Base-by-base conservation (phyloP, 1,140 invertebrate species). In the Drosophila miranda region DNA sequence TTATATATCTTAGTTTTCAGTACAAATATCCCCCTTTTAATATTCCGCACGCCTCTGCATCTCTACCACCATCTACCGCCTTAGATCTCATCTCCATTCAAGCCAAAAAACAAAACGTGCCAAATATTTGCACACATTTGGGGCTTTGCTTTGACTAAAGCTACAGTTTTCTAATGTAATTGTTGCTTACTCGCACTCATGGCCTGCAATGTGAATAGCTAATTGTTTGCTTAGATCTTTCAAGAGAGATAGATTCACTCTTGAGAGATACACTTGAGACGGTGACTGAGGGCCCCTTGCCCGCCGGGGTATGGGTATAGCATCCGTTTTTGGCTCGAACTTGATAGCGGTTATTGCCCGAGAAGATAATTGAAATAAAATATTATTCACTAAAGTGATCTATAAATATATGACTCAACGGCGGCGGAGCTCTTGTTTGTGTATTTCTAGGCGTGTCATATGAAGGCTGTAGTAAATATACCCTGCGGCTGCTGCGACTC, bases 171-270 rank as follows among this genome's bases (percentile, higher is more conserved):
- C 56, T 58, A 59, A 64, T 38, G 59, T 55, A 59, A 61, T 45
- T 58, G 76, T 59, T 78, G 68, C 50, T 59, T 74, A 61, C 50
- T 62, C 53, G 72, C 56, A 77, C 54, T 30, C 34, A 38, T 19
- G 59, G 73, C 68, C 69, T 68, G n/a, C 78, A 66, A 71, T 82
- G 53, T 84, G 86, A 86, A 86, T 86, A 86, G 77, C 81, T 80
- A 86, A 84, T 86, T 84, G 81, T 84, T 84, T 84, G 68, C 41
- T 50, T 52, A 59, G 67, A 63, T 73, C 57, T 84, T 71, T 72
- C 51, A 30, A 68, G 46, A 61, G 44, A 61, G 67, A 67, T 41
- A 56, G 57, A 68, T 52, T 16, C 50, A 34, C 38, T 52, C 21
- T 30, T 19, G 50, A 46, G 19, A 21, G 45, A 69, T 64, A 56